Conservation (phyloP, 2,113 vertebrate genomes). For the Ammodytes marinus region DNA sequence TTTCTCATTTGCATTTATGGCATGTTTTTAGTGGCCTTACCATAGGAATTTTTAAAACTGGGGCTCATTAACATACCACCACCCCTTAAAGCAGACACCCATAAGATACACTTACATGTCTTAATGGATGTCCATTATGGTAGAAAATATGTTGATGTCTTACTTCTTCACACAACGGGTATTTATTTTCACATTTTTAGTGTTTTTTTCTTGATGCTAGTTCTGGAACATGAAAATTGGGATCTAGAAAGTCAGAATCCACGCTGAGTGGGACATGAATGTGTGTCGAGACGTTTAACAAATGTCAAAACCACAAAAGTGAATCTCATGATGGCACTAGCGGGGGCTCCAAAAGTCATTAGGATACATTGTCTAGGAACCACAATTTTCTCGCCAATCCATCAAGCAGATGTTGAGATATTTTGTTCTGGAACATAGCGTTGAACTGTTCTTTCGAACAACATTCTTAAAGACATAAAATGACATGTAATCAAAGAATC, state of each 20-base stretch:
- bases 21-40: constrained; percentile 43
- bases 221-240: not conserved
- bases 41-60: constrained; percentile 54
- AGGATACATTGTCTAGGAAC: not conserved
- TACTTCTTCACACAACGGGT: not conserved
- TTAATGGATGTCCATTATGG: not conserved
- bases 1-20: constrained; percentile 25
- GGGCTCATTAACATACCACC: constrained; percentile 43
- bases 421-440: not conserved
- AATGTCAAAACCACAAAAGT: not conserved
- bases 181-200: not conserved
- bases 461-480: not conserved
- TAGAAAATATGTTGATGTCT: constrained; percentile 22
- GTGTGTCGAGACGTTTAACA: not conserved
- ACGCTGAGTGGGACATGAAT: not conserved
- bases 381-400: not conserved
- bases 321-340: not conserved
- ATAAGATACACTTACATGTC: constrained; percentile 23
- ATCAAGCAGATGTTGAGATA: not conserved
- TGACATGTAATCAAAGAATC: not conserved
- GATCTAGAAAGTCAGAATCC: not conserved
- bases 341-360: not conserved
- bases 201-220: not conserved
- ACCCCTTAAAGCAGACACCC: constrained; percentile 52
- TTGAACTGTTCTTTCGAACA: not conserved